phyloP scores from a whole-genome alignment of 1,140 invertebrate genomes.

The Dendroctonus ponderosae region DNA sequence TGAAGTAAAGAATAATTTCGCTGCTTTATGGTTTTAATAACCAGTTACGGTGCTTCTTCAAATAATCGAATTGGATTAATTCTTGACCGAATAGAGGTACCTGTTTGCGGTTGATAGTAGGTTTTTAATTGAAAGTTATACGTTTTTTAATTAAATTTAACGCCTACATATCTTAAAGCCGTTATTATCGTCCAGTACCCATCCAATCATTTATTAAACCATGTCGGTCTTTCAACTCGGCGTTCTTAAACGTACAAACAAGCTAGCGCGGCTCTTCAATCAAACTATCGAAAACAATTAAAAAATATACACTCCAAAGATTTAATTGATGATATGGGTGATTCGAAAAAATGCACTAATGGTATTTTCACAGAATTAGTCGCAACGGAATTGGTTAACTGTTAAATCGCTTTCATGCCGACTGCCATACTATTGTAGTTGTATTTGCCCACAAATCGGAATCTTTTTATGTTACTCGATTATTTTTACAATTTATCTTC shows the following conservation, averaged over 20 bases:
- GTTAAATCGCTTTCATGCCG: neutral
- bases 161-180: slow-evolving; percentile 17
- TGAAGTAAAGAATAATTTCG: slow-evolving; percentile 17
- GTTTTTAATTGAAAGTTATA: slow-evolving; percentile 32
- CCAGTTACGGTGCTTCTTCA: slow-evolving; percentile 13
- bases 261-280: slow-evolving; percentile 13
- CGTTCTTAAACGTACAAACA: slow-evolving; percentile 7
- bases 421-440: neutral
- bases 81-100: slow-evolving; percentile 17
- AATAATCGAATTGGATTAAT: slow-evolving; percentile 22
- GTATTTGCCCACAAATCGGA: neutral
- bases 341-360: slow-evolving; percentile 2
- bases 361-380: neutral
- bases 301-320: slow-evolving; percentile 8
- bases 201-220: slow-evolving; percentile 26
- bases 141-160: slow-evolving; percentile 32
- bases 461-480: neutral
- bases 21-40: slow-evolving; percentile 22
- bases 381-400: neutral
- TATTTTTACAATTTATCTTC: neutral
- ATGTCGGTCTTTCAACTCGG: slow-evolving; percentile 15
- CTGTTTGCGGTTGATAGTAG: slow-evolving; percentile 12
- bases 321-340: slow-evolving; percentile 16
- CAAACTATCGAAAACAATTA: slow-evolving; percentile 24
- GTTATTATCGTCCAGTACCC: slow-evolving; percentile 17